Evolutionary conservation across 2,113 vertebrate species (phyloP).

Genomic region (Peromyscus leucopus): DNA sequence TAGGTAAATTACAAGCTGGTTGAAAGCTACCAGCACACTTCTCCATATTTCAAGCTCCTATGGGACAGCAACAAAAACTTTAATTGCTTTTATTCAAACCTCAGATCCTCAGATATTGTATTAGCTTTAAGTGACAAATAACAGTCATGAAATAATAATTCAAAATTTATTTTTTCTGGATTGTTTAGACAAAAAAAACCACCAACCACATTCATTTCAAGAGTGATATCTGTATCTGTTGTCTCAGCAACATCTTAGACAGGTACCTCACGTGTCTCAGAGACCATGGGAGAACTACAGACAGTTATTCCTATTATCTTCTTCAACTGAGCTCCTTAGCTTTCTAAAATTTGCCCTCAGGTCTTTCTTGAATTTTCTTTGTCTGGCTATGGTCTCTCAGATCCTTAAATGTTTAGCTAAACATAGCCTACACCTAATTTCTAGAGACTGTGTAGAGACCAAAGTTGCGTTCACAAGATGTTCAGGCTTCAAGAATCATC

Average conservation of each 20-base stretch:
- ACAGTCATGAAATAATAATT: constrained; percentile 9
- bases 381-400: background rate
- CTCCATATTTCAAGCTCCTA: constrained; percentile 55
- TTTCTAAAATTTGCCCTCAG: background rate
- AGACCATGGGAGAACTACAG: background rate
- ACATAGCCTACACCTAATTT: background rate
- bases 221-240: background rate
- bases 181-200: constrained; percentile 6
- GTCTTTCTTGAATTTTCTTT: constrained; percentile 2
- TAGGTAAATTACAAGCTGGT: constrained; percentile 79
- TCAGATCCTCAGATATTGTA: background rate
- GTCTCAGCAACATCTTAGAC: background rate
- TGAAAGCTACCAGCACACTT: constrained; percentile 74
- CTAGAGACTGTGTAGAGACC: background rate
- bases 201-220: constrained; percentile 16
- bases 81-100: constrained; percentile 52
- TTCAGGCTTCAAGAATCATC: background rate
- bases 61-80: constrained; percentile 31
- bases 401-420: background rate
- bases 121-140: constrained; percentile 24
- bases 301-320: background rate
- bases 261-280: background rate
- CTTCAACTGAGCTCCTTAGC: background rate
- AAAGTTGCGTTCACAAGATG: background rate
- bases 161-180: background rate